Evolutionary conservation across 92 coral and sea anemone genomes (phyloP), one percentile per base, ranked within the genome.

Genomic region (Palythoa heliodiscus): DNA sequence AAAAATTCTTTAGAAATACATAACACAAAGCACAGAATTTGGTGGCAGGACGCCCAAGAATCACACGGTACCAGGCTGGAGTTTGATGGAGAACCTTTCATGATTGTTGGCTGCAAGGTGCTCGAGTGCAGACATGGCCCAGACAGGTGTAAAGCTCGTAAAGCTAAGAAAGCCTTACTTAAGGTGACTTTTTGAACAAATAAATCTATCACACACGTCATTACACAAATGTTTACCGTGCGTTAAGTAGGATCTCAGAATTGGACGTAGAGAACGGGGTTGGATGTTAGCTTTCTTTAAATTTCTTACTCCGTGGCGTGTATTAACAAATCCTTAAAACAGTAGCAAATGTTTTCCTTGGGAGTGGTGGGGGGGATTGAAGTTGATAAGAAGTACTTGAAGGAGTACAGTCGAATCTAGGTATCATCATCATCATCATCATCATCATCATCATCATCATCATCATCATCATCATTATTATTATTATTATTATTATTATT

Each of bases 121-220:
- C 83, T 78, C 13, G 83, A 78, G 71, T 78, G 83, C 52, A 78
- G 83, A n/a, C 83, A 78, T 40, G 83, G 83, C 11, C 72, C 83
- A 7, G 83, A 78, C 53, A 37, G 83, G n/a, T 13, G 35, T 39
- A 78, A 78, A 58, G 72, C 84, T 54, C 54, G 54, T 11, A 78
- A 78, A 60, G 84, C 71, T 22, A 78, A 78, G 35, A 78, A 78
- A 55, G 61, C 61, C n/a, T 55, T 55, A 55, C 61, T 55, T 19
- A 16, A 55, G 61, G 61, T 55, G 61, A 55, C 61, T 55, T 55
- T 55, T 55, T 55, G 61, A 55, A 55, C 61, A 55, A 55, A 55
- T 55, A 55, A 55, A 55, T 55, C 2, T 55, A 55, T 55, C 11
- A 55, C 61, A 55, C 61, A 55, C 12, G 11, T 55, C 12, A 55